Evolutionary conservation across 92 coral and sea anemone species (phyloP).

Genomic region (Umimayanthus kanabou): DNA sequence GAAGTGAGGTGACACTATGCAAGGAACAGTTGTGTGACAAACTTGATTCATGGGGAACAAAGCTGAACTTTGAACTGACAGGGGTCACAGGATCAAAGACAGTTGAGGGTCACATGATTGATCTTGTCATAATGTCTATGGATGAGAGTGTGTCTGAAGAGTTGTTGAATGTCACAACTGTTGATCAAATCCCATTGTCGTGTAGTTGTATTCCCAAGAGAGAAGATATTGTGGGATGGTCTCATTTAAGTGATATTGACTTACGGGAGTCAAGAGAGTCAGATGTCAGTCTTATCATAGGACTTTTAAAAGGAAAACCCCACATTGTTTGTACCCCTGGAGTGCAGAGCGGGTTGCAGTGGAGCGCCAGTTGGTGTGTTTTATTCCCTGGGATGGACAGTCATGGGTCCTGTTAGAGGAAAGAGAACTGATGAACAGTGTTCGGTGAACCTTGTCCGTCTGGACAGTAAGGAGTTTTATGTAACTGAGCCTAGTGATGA

Average conservation of each 20-base stretch:
- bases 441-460: slow-evolving; percentile 2
- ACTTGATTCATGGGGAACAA: slow-evolving; percentile 32
- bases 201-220: slow-evolving; percentile 41
- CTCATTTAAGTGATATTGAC: slow-evolving; percentile 38
- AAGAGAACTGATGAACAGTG: slow-evolving; percentile 16
- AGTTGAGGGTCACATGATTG: slow-evolving; percentile 13
- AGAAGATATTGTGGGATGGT: slow-evolving; percentile 38
- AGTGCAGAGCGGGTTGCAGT: slow-evolving; percentile 19
- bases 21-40: slow-evolving; percentile 35
- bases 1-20: slow-evolving; percentile 59
- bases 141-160: slow-evolving; percentile 36
- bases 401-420: slow-evolving; percentile 55
- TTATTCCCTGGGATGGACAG: slow-evolving; percentile 58
- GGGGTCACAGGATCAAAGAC: slow-evolving; percentile 48
- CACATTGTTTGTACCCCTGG: slow-evolving; percentile 41
- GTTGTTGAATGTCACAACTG: slow-evolving; percentile 35
- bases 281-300: slow-evolving; percentile 44
- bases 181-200: slow-evolving; percentile 24
- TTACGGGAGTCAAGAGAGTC: slow-evolving; percentile 1
- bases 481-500: slow-evolving; percentile 30
- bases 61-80: slow-evolving; percentile 31
- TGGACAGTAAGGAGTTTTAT: slow-evolving; percentile 22
- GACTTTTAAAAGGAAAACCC: slow-evolving; percentile 55
- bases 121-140: slow-evolving; percentile 45
- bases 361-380: slow-evolving; percentile 47